Evolutionary conservation across 2,797 vertebrate species (phyloP), one percentile per base, ranked within the genome.

Genomic region (Liasis olivaceus): DNA sequence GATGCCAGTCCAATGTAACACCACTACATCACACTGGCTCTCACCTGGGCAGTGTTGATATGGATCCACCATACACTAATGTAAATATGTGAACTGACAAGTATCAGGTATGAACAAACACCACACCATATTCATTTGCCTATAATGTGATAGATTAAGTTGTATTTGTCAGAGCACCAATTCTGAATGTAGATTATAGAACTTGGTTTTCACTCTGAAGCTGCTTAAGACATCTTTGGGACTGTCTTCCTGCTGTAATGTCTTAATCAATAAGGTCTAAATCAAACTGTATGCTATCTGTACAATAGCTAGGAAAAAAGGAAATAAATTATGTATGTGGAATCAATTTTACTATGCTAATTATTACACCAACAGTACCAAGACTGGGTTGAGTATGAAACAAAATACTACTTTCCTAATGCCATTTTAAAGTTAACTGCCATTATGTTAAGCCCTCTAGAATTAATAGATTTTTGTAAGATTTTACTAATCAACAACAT

Each of bases 251-350:
- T 86, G 11, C 47, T 85, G 36, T 2, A 22, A 4, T 17, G 11
- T 64, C 42, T 51, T 22, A 60, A 54, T 63, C 62, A 64, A 8
- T 1, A 54, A 94, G 42, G 26, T 92, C n/a, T 92, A 95, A 63
- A 94, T 84, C 92, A 92, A 62, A 13, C 3, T 84, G 58, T 84
- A 89, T 81, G 91, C 88, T 5, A 59, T 14, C 87, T 13, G 47
- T 89, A 28, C n/a, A 93, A 81, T 89, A 77, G 85, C 69, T 90
- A 58, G 69, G 13, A 72, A 92, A 93, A 66, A 86, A 94, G 93
- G 60, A 94, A 69, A 72, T 28, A 13, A 90, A 91, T 24, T 88
- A 3, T 92, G 31, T 13, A 1, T n/a, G 84, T 86, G 88, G 47
- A 42, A 91, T 56, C 31, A 28, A 84, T 54, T 90, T 81, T 31